These are phyloP conservation scores for Nomada ferruginata DNA, from an alignment of 2,888 invertebrate genomes.

Conservation along the genomic window DNA sequence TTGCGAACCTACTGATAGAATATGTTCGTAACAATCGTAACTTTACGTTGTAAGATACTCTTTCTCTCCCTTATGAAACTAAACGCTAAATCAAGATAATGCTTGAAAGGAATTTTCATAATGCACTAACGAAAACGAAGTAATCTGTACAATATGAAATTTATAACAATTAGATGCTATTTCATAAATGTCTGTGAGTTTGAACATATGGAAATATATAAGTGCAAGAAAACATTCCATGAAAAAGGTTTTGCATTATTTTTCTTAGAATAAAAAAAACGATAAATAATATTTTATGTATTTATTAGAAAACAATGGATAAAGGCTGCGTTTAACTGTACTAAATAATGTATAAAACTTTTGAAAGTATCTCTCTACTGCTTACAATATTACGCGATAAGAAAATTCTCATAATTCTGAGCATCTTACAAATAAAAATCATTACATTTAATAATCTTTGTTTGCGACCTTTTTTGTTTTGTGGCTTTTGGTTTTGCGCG, in stretches of 20 bases:
- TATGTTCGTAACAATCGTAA: constrained; percentile 6
- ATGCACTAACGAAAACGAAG: constrained; percentile 2
- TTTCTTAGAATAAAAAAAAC: constrained; percentile 53
- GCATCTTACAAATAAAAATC: constrained; percentile 74
- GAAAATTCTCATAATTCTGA: constrained; percentile 66
- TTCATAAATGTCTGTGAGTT: neutral
- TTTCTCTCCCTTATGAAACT: constrained; percentile 3
- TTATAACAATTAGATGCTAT: constrained; percentile 17
- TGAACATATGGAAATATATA: neutral
- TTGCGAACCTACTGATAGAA: constrained; percentile 37
- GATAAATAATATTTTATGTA: constrained; percentile 69
- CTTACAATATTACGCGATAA: constrained; percentile 62
- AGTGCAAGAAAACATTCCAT: constrained; percentile 11
- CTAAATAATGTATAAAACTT: constrained; percentile 69
- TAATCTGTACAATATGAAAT: constrained; percentile 13
- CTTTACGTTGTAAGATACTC: constrained; percentile 63
- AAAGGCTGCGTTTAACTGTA: constrained; percentile 73
- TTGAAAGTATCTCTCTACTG: constrained; percentile 65
- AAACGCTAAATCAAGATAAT: neutral
- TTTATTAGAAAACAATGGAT: constrained; percentile 76
- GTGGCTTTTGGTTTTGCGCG: constrained; percentile 44
- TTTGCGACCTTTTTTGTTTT: constrained; percentile 21
- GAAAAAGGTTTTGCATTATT: constrained; percentile 23
- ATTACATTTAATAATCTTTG: constrained; percentile 66
- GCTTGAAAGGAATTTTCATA: neutral